Conservation (phyloP, 1,140 invertebrate genomes). For the Zelostemma sp. region DNA sequence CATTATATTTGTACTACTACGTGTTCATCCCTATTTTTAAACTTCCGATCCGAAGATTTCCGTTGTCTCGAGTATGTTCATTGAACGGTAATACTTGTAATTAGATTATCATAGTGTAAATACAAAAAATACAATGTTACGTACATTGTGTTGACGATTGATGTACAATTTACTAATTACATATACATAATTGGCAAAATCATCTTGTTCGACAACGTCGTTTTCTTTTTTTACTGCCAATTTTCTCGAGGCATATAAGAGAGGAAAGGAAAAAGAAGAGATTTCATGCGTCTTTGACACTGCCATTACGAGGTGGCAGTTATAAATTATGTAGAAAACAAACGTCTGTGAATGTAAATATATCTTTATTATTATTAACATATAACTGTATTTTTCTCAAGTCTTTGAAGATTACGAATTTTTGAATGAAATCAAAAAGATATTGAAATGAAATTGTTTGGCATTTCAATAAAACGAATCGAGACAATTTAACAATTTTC, state of each 20-base stretch:
- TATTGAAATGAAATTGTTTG: background rate
- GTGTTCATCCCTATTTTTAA: conserved; percentile 64
- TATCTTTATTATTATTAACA: conserved; percentile 69
- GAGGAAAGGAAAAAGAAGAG: conserved; percentile 15
- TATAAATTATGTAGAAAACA: conserved; percentile 68
- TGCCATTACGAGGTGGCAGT: conserved; percentile 65
- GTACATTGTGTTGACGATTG: conserved; percentile 67
- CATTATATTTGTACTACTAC: conserved; percentile 60
- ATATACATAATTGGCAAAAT: conserved; percentile 66
- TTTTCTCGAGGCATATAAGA: background rate
- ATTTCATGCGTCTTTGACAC: conserved; percentile 61
- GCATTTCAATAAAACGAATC: no score
- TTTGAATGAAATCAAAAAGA: conserved; percentile 2
- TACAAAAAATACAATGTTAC: conserved; percentile 64
- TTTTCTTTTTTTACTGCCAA: conserved; percentile 26
- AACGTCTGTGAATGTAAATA: conserved; percentile 66
- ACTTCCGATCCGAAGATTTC: conserved; percentile 57
- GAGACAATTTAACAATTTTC: no score
- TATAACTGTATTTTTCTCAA: conserved; percentile 34
- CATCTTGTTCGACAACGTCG: conserved; percentile 33
- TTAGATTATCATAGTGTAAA: conserved; percentile 60
- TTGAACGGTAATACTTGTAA: conserved; percentile 63
- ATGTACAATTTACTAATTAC: conserved; percentile 68
- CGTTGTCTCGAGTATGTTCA: conserved; percentile 60
- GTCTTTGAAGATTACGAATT: conserved; percentile 11